Conservation (phyloP, 2,113 vertebrate species). For the Paraplagusia blochii region DNA sequence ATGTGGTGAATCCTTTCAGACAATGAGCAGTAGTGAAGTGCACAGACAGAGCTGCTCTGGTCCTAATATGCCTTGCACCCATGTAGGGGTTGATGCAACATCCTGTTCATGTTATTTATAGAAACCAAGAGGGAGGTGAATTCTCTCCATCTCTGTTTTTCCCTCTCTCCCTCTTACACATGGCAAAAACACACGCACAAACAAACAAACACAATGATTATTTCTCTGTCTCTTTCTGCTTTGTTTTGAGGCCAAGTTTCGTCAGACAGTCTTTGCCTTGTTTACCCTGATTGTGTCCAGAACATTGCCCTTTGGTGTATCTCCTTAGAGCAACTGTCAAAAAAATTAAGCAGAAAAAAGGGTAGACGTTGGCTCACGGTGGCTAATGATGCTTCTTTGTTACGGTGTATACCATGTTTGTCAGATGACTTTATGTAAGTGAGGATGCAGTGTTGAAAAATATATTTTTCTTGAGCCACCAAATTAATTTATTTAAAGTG, state of each 20-base stretch:
- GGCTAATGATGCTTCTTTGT: not conserved
- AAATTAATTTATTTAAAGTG: too few species aligned
- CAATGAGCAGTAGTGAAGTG: constrained; percentile 33
- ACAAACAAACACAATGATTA: not conserved
- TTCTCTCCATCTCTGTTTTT: constrained; percentile 7
- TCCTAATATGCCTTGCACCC: constrained; percentile 43
- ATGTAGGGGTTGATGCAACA: constrained; percentile 51
- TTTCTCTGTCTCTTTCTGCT: constrained; percentile 10
- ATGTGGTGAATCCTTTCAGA: constrained; percentile 8
- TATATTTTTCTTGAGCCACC: too few species aligned
- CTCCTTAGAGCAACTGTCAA: constrained; percentile 12
- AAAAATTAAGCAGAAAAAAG: not conserved
- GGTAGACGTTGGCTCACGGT: constrained; percentile 1
- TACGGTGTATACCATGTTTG: too few species aligned
- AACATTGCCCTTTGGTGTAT: constrained; percentile 8
- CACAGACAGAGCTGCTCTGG: constrained; percentile 24
- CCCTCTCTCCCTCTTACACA: not conserved
- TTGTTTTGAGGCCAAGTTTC: constrained; percentile 7
- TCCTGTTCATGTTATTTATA: constrained; percentile 56
- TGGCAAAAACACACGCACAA: not conserved
- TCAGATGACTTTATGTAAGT: too few species aligned
- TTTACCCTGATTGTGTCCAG: constrained; percentile 23
- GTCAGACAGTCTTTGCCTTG: constrained; percentile 11
- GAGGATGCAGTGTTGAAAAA: too few species aligned
- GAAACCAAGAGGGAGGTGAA: constrained; percentile 34